Evolutionary conservation across 1,140 invertebrate genomes (phyloP).

Genomic region (Pseudomyrmex cubaensis): DNA sequence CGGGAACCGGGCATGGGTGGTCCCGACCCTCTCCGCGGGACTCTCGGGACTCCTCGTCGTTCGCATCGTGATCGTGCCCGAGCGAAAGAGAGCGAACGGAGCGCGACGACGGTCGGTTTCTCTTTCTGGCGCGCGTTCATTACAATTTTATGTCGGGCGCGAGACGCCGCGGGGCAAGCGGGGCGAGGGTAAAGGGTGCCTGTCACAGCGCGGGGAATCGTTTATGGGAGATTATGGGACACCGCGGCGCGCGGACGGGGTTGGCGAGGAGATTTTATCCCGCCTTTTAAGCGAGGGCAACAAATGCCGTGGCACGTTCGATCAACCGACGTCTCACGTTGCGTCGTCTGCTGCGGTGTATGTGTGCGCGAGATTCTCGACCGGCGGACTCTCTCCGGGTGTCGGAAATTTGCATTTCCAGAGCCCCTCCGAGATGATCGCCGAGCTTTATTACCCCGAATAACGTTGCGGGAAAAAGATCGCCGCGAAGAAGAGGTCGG

Average conservation of each 20-base stretch:
- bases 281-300: slow-evolving; percentile 75
- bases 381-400: slow-evolving; percentile 20
- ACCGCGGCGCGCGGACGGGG: slow-evolving; percentile 57
- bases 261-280: slow-evolving; percentile 78
- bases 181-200: slow-evolving; percentile 57
- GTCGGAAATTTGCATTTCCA: slow-evolving; percentile 78
- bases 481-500: not conserved
- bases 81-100: not conserved
- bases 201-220: slow-evolving; percentile 66
- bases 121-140: slow-evolving; percentile 25
- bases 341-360: slow-evolving; percentile 23
- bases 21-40: slow-evolving; percentile 72
- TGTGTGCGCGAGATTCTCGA: slow-evolving; percentile 60
- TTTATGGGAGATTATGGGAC: slow-evolving; percentile 77
- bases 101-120: not conserved
- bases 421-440: slow-evolving; percentile 38
- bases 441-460: slow-evolving; percentile 32
- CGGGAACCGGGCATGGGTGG: slow-evolving; percentile 65
- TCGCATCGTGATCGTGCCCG: not conserved
- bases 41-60: slow-evolving; percentile 23
- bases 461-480: not conserved
- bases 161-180: slow-evolving; percentile 11
- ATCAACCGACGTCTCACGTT: slow-evolving; percentile 77
- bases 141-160: slow-evolving; percentile 46
- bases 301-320: slow-evolving; percentile 82